Conservation (phyloP, 2,888 invertebrate genomes). For the Synergus laeviventris region DNA sequence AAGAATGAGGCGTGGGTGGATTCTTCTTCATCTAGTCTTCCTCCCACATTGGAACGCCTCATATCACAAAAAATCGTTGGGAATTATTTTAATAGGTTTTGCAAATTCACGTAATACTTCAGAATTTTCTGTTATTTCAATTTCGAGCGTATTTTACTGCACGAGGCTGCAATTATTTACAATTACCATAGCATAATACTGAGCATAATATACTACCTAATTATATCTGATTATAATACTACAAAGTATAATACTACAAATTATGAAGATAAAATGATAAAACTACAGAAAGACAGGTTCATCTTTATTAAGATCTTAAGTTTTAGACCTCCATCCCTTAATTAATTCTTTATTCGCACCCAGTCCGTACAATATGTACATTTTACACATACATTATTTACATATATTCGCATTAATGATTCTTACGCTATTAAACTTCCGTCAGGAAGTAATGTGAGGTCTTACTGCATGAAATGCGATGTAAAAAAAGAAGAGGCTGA, state of each 20-base stretch:
- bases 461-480: slow-evolving; percentile 31
- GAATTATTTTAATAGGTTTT: neutral
- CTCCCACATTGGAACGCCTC: too few species aligned
- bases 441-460: slow-evolving; percentile 20
- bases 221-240: neutral
- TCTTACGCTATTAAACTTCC: slow-evolving; percentile 29
- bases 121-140: neutral
- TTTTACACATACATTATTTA: neutral
- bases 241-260: neutral
- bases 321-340: neutral
- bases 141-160: neutral
- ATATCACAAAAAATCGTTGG: neutral
- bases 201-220: neutral
- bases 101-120: neutral
- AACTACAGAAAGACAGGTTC: neutral
- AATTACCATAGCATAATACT: neutral
- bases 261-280: neutral
- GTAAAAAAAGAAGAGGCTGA: neutral
- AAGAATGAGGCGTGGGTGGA: too few species aligned
- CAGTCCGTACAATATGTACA: neutral
- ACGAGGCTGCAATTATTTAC: neutral
- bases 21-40: too few species aligned
- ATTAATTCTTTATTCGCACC: neutral
- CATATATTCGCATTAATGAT: slow-evolving; percentile 10
- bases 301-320: slow-evolving; percentile 8